Conservation (phyloP, 2,113 vertebrate species). For the Pyrgilauda ruficollis region DNA sequence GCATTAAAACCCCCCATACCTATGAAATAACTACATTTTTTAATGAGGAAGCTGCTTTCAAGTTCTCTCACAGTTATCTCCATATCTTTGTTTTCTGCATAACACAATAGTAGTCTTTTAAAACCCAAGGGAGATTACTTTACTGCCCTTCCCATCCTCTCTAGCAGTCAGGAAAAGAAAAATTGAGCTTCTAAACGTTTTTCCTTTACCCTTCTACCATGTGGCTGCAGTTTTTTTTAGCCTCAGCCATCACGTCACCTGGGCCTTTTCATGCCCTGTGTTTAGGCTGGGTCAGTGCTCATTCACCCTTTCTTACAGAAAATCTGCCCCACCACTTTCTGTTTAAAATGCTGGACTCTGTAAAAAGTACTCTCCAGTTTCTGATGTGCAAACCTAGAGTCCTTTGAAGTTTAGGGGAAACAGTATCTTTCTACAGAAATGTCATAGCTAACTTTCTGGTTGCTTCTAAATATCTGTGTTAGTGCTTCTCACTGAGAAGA, state of each 20-base stretch:
- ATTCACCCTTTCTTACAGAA: not conserved
- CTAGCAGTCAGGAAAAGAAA: not conserved
- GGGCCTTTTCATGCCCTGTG: not conserved
- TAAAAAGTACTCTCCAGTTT: not conserved
- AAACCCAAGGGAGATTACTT: not conserved
- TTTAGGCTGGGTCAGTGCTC: not conserved
- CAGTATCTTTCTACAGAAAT: not conserved
- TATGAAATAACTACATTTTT: not conserved
- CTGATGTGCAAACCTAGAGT: not conserved
- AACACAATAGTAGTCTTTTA: not conserved
- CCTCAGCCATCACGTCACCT: not conserved
- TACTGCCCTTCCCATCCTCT: not conserved
- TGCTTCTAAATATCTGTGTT: not conserved
- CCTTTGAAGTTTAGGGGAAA: not conserved
- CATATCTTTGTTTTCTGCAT: not conserved
- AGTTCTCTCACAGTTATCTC: not conserved
- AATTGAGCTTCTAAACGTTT: not conserved
- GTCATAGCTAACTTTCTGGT: not conserved
- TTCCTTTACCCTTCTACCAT: not conserved
- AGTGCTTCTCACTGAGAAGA: not conserved
- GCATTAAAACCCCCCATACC: not conserved
- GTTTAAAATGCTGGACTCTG: not conserved
- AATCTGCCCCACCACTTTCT: not conserved
- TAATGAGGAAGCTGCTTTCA: not conserved
- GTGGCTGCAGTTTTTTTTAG: not conserved